Evolutionary conservation across 2,113 vertebrate species (phyloP).

Genomic region (Pseudopipra pipra): DNA sequence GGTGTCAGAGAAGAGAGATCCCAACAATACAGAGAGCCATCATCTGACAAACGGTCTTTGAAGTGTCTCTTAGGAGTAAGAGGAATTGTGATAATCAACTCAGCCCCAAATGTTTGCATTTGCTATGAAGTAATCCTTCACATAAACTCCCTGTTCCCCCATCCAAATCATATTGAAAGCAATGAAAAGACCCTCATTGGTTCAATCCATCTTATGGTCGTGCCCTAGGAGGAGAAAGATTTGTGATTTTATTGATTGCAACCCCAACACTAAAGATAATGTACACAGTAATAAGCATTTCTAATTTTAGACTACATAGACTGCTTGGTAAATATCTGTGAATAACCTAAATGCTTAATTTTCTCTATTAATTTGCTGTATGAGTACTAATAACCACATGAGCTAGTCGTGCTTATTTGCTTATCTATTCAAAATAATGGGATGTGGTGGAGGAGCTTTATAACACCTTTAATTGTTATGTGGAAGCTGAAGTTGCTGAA

Average conservation of each 20-base stretch:
- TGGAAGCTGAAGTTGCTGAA: constrained; percentile 10
- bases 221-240: constrained; percentile 40
- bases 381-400: neutral
- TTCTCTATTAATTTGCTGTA: constrained; percentile 38
- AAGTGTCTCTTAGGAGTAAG: neutral
- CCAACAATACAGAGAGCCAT: neutral
- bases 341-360: constrained; percentile 36
- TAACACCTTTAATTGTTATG: constrained; percentile 17
- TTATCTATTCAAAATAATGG: constrained; percentile 29
- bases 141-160: constrained; percentile 9
- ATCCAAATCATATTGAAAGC: constrained; percentile 18
- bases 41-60: neutral
- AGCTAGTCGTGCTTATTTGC: neutral
- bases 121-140: constrained; percentile 6
- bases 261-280: constrained; percentile 27
- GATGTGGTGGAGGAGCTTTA: constrained; percentile 1
- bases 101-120: neutral
- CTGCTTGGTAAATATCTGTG: constrained; percentile 17
- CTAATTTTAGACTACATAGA: constrained; percentile 9
- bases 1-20: neutral
- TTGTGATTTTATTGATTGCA: constrained; percentile 39
- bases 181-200: constrained; percentile 14
- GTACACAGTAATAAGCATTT: neutral
- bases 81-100: neutral
- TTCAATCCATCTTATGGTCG: constrained; percentile 16